Conservation (phyloP, 2,888 invertebrate genomes). For the Andrena praecox region DNA sequence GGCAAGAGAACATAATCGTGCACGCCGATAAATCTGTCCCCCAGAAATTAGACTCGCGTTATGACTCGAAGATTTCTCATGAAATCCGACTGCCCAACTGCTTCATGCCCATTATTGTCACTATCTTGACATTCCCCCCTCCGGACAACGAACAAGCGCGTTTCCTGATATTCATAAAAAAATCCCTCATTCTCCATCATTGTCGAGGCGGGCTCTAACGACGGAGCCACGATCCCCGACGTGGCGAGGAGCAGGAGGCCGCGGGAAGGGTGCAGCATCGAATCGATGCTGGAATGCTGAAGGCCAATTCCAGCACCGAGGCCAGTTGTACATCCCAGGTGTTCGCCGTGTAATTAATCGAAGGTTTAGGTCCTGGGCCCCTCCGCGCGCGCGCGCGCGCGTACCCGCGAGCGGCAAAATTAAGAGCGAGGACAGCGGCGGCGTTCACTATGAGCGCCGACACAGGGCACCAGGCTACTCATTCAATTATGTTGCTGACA, state of each 20-base stretch:
- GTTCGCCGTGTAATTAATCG: conserved; percentile 80
- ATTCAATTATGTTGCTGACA: conserved; percentile 84
- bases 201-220: background rate
- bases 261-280: conserved; percentile 27
- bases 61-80: too few species aligned
- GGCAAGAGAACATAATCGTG: background rate
- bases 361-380: conserved; percentile 71
- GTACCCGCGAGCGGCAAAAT: conserved; percentile 75
- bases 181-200: background rate
- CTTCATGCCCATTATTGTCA: background rate
- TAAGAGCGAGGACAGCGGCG: conserved; percentile 75
- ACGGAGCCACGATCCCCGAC: conserved; percentile 5
- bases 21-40: background rate
- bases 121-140: background rate
- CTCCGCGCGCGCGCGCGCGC: conserved; percentile 57
- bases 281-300: conserved; percentile 67
- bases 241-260: background rate
- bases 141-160: background rate
- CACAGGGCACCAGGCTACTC: conserved; percentile 77
- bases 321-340: conserved; percentile 72
- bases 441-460: conserved; percentile 69
- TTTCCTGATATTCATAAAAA: conserved; percentile 10
- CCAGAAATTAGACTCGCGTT: too few species aligned
- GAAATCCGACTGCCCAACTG: too few species aligned
- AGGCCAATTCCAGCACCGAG: conserved; percentile 65